Conservation (phyloP, 2,888 invertebrate genomes). For the Protonemura montana region DNA sequence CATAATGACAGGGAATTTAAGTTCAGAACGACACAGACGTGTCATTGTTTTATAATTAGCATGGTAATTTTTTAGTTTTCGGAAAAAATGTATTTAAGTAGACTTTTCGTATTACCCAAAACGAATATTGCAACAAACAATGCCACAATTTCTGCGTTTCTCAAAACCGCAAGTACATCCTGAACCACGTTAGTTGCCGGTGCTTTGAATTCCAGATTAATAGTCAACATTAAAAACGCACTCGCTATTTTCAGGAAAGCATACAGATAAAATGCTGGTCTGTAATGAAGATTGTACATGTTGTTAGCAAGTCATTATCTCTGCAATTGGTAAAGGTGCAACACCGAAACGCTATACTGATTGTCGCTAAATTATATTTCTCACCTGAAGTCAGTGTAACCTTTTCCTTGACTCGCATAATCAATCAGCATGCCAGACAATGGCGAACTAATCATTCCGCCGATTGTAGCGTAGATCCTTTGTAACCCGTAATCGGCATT, state of each 20-base stretch:
- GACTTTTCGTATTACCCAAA: conserved; percentile 65
- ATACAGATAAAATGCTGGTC: conserved; percentile 81
- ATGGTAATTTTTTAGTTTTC: not conserved
- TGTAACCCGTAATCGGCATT: conserved; percentile 81
- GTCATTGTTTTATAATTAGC: not conserved
- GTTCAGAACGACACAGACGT: not conserved
- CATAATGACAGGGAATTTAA: not conserved
- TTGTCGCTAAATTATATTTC: not conserved
- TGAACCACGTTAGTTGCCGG: conserved; percentile 74
- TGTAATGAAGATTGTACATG: conserved; percentile 55
- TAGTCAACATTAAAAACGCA: conserved; percentile 72
- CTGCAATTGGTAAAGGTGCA: not conserved
- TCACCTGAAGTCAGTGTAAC: conserved; percentile 77
- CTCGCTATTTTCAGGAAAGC: conserved; percentile 73
- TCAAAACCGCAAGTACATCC: conserved; percentile 73
- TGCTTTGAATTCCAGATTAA: conserved; percentile 78
- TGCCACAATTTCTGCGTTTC: conserved; percentile 74
- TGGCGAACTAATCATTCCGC: conserved; percentile 82
- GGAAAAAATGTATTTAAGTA: not conserved
- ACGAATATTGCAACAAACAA: conserved; percentile 77
- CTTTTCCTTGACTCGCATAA: conserved; percentile 73
- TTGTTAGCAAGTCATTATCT: not conserved
- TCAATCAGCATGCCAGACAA: conserved; percentile 77
- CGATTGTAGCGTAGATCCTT: conserved; percentile 77
- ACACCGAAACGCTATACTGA: not conserved